Base-by-base conservation (phyloP, 64 coral and sea anemone species). In the Orbicella faveolata region DNA sequence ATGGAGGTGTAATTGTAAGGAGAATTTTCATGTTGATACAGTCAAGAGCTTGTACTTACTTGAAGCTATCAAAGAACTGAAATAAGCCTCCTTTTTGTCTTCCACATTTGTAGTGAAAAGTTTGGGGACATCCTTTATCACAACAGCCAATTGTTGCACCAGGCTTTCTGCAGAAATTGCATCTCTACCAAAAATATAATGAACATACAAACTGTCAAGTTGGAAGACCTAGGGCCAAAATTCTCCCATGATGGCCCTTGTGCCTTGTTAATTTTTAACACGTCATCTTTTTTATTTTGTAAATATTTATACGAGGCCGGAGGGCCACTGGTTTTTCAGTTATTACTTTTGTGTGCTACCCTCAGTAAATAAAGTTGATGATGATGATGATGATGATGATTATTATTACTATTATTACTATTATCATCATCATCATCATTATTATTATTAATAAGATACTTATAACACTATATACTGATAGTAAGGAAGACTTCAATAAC, bases 51-150 rank as follows among this genome's bases (percentile, higher is more conserved):
- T 79, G 9, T 51, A 61, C 89, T 93, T 89, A 98, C 96, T 87
- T 87, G 53, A 98, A 98, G 53, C 72, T 80, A 21, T 78, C 96
- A 90, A 85, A 98, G 57, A 95, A 98, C 79, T 98, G 96, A 81
- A 98, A 98, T 8, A 98, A 79, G 44, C 91, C 73, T 9, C 76
- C 75, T 48, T 79, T 77, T 1, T 90, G 34, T 41, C 62, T 78
- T 25, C 93, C 96, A 88, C 96, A 98, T 1, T 76, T 74, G 59
- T 86, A 98, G 68, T 98, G 96, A 33, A 91, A 98, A 1, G 77
- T 72, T 83, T 79, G 72, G 48, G 51, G 81, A 52, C 96, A 98
- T 63, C 66, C 89, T 34, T 18, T 9, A 39, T 80, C 55, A 78
- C 90, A 90, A 44, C 96, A 98, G 3, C 96, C 96, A 81, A 90